A percentile compares a stretch with the other conserved stretches of the same genome.
Conservation (phyloP, 2,797 vertebrate genomes). For the Natrix natrix region DNA sequence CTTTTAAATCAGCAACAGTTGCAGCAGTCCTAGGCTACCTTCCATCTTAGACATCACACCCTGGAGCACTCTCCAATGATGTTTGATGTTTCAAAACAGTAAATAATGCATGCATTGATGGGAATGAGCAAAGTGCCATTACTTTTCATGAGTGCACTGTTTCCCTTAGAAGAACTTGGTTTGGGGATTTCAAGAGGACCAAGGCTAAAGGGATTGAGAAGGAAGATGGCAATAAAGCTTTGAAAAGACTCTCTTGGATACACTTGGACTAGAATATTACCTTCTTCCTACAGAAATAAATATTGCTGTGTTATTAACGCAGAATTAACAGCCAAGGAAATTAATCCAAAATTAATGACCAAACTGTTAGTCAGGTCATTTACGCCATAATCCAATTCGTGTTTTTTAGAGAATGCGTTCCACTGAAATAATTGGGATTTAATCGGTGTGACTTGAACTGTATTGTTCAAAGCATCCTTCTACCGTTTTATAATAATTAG, state of each 20-base stretch:
- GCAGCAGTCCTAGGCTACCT: neutral
- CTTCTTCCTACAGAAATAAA: neutral
- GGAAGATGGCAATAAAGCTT: neutral
- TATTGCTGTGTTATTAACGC: neutral
- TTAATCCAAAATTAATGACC: neutral
- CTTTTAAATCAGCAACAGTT: neutral
- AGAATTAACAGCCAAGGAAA: neutral
- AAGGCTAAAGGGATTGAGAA: neutral
- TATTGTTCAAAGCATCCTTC: neutral
- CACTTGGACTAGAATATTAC: neutral
- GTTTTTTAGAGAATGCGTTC: neutral
- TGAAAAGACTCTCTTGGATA: neutral
- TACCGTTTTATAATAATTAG: neutral
- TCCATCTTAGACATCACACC: neutral
- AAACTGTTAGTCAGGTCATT: neutral
- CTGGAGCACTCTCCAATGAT: neutral
- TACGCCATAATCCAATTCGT: neutral
- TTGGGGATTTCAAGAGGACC: neutral
- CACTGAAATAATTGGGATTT: neutral
- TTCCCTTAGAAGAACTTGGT: neutral
- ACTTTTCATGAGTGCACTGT: neutral
- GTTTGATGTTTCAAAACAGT: neutral
- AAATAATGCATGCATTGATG: neutral
- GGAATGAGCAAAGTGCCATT: neutral
- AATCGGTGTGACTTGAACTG: neutral